Conservation (phyloP, 1,140 invertebrate genomes). For the Drosophila paulistorum region DNA sequence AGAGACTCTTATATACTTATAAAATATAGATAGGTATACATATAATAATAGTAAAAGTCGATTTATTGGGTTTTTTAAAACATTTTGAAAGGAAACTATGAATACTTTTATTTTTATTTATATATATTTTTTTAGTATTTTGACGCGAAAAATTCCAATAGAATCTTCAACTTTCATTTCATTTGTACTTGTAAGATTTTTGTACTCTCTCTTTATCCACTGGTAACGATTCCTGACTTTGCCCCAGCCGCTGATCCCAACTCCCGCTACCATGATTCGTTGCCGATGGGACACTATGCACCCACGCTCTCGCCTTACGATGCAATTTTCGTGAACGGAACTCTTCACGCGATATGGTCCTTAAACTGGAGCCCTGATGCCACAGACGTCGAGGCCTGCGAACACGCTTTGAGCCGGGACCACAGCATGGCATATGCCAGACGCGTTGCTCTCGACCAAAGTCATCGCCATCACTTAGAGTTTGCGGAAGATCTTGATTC, state of each 20-base stretch:
- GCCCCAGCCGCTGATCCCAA: background rate
- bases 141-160: background rate
- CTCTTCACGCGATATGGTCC: constrained; percentile 84
- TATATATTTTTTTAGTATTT: background rate
- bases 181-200: background rate
- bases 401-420: constrained; percentile 13
- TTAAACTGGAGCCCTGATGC: constrained; percentile 60
- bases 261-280: background rate
- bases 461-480: constrained; percentile 91
- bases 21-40: too few species aligned
- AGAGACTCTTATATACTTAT: too few species aligned
- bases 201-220: background rate
- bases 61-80: too few species aligned
- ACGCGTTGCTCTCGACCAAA: constrained; percentile 91
- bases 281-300: background rate
- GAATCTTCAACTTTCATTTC: background rate
- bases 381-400: background rate
- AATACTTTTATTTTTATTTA: too few species aligned
- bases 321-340: constrained; percentile 77
- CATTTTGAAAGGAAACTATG: too few species aligned
- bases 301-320: constrained; percentile 19
- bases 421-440: constrained; percentile 90
- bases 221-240: background rate
- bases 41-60: too few species aligned
- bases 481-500: constrained; percentile 91